A percentile compares a stretch with the other conserved stretches of the same genome.
phyloP scores from a whole-genome alignment of 1,140 invertebrate genomes.

The Aplysia californica region DNA sequence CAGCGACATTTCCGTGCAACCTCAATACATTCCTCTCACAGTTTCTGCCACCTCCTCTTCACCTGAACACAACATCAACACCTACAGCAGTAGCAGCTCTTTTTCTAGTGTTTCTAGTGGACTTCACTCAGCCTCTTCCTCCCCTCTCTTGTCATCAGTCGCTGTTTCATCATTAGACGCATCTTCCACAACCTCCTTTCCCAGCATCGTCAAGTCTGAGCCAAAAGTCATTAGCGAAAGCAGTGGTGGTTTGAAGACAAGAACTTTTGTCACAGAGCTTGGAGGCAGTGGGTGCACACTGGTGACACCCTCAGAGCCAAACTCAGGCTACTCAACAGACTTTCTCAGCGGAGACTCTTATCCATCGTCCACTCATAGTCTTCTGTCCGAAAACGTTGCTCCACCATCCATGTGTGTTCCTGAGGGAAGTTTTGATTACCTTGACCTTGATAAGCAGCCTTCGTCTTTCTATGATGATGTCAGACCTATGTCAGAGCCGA shows the following conservation, averaged over 20 bases:
- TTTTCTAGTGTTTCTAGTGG: no score
- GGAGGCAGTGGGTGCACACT: slow-evolving; percentile 2
- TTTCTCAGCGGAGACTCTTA: no score
- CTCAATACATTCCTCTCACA: neutral
- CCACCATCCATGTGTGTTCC: neutral
- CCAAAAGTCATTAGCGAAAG: neutral
- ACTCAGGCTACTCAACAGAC: no score
- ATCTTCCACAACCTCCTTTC: neutral
- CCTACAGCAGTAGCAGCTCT: neutral
- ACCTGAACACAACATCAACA: neutral
- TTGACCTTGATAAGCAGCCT: neutral
- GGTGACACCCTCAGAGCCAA: neutral
- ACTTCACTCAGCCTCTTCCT: neutral
- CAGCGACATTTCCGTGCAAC: neutral
- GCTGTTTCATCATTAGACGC: neutral
- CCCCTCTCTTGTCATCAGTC: neutral
- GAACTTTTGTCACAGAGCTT: neutral
- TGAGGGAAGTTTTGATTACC: neutral
- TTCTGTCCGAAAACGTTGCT: neutral
- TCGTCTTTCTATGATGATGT: neutral
- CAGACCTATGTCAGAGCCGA: neutral
- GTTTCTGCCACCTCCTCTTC: neutral
- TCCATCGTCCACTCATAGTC: no score
- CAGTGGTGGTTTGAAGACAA: no score
- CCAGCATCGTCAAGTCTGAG: neutral